Evolutionary conservation across 2,888 invertebrate genomes (phyloP), one percentile per base, ranked within the genome.

Genomic region (Hedychridium roseum): DNA sequence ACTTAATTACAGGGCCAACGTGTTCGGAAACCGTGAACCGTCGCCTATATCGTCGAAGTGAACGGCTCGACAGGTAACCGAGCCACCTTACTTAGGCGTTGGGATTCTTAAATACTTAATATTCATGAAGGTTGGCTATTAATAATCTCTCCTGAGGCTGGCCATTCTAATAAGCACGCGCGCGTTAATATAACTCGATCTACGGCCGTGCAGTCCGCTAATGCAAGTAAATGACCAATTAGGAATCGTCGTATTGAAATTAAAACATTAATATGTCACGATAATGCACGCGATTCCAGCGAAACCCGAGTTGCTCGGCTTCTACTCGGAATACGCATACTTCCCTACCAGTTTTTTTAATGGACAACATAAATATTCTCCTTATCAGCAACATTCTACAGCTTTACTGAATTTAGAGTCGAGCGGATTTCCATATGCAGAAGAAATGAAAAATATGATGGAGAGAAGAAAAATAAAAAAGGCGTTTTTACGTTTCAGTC

Each of bases 121-220:
- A 73, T 74, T 73, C 70, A 73, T 70, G 73, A 73, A 74, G 74
- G 73, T 73, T 73, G 74, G 64, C 74, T 74, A 73, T 74, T 68
- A 73, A 74, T 73, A 73, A 74, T 66, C 44, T 55, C 62, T 66
- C 56, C 16, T 43, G 60, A 58, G 64, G 58, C 63, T 57, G 52
- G 57, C 61, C 65, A 59, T 66, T 72, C 66, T 62, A 71, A 71
- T 63, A 63, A 67, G 71, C 63, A 60, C 39, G 43, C 35, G 41
- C n/a, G n/a, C 34, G 48, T 32, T 40, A 48, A 59, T 45, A 46
- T 35, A 49, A 12, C 37, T 12, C n/a, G 3, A 3, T 12, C n/a
- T 20, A n/a, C n/a, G n/a, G n/a, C 30, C 42, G 23, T 39, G 52
- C 53, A 46, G 43, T 57, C 49, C 52, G 14, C 43, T 50, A 49